Evolutionary conservation across 2,797 vertebrate species (phyloP).

Genomic region (Microtus obscurus): DNA sequence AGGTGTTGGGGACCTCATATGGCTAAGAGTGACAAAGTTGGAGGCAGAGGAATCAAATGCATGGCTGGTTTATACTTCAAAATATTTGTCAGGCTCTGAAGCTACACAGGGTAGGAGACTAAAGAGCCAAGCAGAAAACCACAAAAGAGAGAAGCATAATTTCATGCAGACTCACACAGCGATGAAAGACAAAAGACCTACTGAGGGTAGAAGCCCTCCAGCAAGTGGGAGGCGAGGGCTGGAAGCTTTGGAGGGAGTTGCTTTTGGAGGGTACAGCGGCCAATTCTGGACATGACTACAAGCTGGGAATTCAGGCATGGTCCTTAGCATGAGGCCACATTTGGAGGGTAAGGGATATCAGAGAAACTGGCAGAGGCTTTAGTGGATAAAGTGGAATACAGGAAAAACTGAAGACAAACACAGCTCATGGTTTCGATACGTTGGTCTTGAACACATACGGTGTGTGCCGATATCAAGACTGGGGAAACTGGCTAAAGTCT

Average conservation of each 20-base stretch:
- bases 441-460: background rate
- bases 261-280: background rate
- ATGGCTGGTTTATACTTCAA: constrained; percentile 20
- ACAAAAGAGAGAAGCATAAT: constrained; percentile 4
- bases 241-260: background rate
- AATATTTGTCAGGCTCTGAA: constrained; percentile 9
- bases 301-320: background rate
- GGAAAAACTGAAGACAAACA: background rate
- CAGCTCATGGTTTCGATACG: background rate
- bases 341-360: background rate
- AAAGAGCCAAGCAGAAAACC: constrained; percentile 37
- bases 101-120: background rate
- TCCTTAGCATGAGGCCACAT: background rate
- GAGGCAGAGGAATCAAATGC: background rate
- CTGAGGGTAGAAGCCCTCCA: background rate
- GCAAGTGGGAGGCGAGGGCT: background rate
- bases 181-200: constrained; percentile 19
- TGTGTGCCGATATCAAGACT: background rate
- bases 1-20: background rate
- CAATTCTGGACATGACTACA: background rate
- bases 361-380: background rate
- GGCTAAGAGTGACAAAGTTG: background rate
- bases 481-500: background rate
- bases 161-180: background rate
- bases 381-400: background rate